These are phyloP conservation scores for Drosophila yakuba DNA, from an alignment of 1,140 invertebrate genomes.

Conservation along the genomic window DNA sequence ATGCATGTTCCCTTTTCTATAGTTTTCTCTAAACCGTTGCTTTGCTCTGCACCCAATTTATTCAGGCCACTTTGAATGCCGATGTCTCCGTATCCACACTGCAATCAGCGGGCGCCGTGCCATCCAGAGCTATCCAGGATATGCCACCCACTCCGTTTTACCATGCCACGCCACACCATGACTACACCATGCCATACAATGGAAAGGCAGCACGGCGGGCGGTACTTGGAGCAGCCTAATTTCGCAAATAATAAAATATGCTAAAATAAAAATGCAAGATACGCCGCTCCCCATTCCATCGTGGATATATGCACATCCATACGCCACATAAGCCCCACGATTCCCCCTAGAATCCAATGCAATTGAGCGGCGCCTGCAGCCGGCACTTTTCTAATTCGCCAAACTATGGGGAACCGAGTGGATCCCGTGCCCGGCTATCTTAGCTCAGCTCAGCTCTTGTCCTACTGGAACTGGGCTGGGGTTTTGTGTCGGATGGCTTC, in stretches of 20 bases:
- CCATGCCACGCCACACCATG: neutral
- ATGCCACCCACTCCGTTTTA: slow-evolving; percentile 4
- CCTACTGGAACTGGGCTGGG: slow-evolving; percentile 31
- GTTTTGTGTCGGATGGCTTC: slow-evolving; percentile 22
- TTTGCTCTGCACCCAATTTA: slow-evolving; percentile 53
- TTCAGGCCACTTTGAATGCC: slow-evolving; percentile 27
- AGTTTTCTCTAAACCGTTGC: slow-evolving; percentile 7
- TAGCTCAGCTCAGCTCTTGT: slow-evolving; percentile 11
- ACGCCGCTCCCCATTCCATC: slow-evolving; percentile 9
- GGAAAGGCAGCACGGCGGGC: slow-evolving; percentile 38
- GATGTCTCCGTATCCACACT: slow-evolving; percentile 33
- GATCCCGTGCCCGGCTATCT: slow-evolving; percentile 11
- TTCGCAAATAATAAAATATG: slow-evolving; percentile 78
- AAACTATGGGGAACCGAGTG: slow-evolving; percentile 44
- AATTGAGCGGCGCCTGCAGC: slow-evolving; percentile 78
- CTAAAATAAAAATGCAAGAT: slow-evolving; percentile 61
- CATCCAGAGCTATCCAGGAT: slow-evolving; percentile 43
- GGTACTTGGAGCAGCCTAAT: slow-evolving; percentile 67
- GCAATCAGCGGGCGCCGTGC: slow-evolving; percentile 45
- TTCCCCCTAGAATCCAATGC: slow-evolving; percentile 14
- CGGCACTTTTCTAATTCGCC: slow-evolving; percentile 76
- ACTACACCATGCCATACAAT: neutral
- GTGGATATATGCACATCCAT: neutral
- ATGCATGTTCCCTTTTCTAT: slow-evolving; percentile 2
- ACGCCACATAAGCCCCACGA: neutral